Conservation (phyloP, 2,888 invertebrate species). For the Aleiodes leptofemur region DNA sequence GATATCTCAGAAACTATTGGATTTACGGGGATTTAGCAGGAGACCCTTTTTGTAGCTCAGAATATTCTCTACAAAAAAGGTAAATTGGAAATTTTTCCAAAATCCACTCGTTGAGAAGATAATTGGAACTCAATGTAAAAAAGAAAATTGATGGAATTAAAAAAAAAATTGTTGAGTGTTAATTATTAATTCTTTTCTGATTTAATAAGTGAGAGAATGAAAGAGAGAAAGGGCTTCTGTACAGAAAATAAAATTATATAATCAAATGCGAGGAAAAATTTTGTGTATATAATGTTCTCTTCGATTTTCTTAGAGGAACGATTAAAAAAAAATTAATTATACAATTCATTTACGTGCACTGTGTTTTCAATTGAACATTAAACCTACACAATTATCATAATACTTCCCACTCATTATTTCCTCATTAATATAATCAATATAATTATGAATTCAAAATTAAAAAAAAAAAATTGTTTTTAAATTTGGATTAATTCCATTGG, state of each 20-base stretch:
- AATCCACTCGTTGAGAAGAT: too few species aligned
- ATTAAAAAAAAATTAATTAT: constrained; percentile 23
- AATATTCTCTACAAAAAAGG: too few species aligned
- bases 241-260: constrained; percentile 8
- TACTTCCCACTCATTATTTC: constrained; percentile 7
- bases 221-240: constrained; percentile 18
- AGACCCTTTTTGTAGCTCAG: too few species aligned
- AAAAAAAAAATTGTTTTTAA: background rate
- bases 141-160: too few species aligned
- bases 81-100: too few species aligned
- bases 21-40: too few species aligned
- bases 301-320: background rate
- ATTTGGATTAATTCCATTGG: background rate
- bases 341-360: constrained; percentile 24
- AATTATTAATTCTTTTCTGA: too few species aligned
- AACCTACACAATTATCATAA: constrained; percentile 13
- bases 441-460: background rate
- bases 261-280: constrained; percentile 9
- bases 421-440: background rate
- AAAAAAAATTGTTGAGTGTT: too few species aligned
- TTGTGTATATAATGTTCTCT: constrained; percentile 18
- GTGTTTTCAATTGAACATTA: constrained; percentile 31
- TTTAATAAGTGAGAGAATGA: constrained; percentile 11
- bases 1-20: too few species aligned
- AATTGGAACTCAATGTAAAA: too few species aligned